Conservation (phyloP, 2,113 vertebrate species). For the Nothobranchius furzeri region DNA sequence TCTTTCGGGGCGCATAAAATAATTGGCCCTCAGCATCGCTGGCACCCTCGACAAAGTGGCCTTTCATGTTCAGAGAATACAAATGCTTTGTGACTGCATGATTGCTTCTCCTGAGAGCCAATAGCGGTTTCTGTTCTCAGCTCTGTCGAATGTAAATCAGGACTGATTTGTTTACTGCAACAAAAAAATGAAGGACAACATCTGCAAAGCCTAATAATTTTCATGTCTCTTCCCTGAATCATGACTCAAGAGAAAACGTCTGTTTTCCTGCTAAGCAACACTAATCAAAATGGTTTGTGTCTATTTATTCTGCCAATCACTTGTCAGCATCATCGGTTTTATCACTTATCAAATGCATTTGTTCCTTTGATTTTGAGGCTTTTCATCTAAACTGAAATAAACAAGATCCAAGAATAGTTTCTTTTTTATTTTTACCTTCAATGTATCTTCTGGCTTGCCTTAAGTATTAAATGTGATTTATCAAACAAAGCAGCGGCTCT, state of each 20-base stretch:
- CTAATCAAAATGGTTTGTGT: slow-evolving; percentile 24
- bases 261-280: slow-evolving; percentile 18
- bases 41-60: slow-evolving; percentile 38
- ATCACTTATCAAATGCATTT: slow-evolving; percentile 16
- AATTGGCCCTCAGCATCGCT: background rate
- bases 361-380: slow-evolving; percentile 12
- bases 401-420: slow-evolving; percentile 38
- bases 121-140: slow-evolving; percentile 27
- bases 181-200: slow-evolving; percentile 34
- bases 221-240: slow-evolving; percentile 1
- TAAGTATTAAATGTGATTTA: background rate
- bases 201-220: slow-evolving; percentile 44
- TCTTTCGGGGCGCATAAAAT: slow-evolving; percentile 31
- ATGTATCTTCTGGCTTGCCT: background rate
- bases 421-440: slow-evolving; percentile 10
- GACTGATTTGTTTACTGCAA: slow-evolving; percentile 48
- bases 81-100: slow-evolving; percentile 29
- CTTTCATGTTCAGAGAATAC: slow-evolving; percentile 49
- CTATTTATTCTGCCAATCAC: slow-evolving; percentile 53
- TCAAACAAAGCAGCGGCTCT: slow-evolving; percentile 2
- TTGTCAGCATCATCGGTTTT: slow-evolving; percentile 16
- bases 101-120: slow-evolving; percentile 20
- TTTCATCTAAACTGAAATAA: slow-evolving; percentile 11
- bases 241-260: slow-evolving; percentile 12
- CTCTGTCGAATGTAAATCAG: slow-evolving; percentile 50